Evolutionary conservation across 2,113 vertebrate species (phyloP).

Genomic region (Dipodomys ordii): DNA sequence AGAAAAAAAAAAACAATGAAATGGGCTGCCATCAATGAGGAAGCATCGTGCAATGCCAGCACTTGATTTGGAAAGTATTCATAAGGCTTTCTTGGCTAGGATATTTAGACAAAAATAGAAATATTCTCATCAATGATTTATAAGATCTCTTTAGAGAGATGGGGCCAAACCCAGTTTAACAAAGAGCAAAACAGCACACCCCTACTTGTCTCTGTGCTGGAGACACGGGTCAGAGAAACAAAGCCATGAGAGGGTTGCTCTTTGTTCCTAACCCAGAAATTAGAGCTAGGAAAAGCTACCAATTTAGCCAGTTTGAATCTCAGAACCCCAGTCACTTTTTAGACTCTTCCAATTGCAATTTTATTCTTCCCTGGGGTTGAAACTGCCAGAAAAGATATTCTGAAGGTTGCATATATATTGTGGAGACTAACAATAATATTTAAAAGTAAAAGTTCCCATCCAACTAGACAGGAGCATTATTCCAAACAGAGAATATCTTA

Average conservation of each 20-base stretch:
- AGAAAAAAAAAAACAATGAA: conserved; percentile 62
- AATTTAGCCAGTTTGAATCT: background rate
- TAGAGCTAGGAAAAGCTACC: background rate
- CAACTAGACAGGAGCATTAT: background rate
- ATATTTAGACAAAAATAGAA: conserved; percentile 87
- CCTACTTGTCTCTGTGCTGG: conserved; percentile 79
- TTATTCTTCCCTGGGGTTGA: conserved; percentile 43
- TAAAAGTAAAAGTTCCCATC: conserved; percentile 14
- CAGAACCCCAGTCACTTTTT: background rate
- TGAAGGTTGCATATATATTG: background rate
- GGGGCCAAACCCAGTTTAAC: conserved; percentile 84
- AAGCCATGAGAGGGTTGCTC: background rate
- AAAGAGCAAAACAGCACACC: conserved; percentile 82
- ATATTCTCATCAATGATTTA: conserved; percentile 88
- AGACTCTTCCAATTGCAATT: conserved; percentile 13
- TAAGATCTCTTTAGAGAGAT: conserved; percentile 87
- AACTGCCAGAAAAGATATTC: conserved; percentile 35
- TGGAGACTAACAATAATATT: conserved; percentile 44
- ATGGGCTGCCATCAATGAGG: conserved; percentile 75
- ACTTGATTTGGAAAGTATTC: conserved; percentile 86
- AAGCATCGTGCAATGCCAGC: conserved; percentile 82
- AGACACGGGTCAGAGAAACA: conserved; percentile 64
- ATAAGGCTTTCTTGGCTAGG: conserved; percentile 82
- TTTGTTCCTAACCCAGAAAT: conserved; percentile 41
- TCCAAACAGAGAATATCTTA: conserved; percentile 33